Evolutionary conservation across 2,888 invertebrate species (phyloP).

Genomic region (Megalurothrips usitatus): DNA sequence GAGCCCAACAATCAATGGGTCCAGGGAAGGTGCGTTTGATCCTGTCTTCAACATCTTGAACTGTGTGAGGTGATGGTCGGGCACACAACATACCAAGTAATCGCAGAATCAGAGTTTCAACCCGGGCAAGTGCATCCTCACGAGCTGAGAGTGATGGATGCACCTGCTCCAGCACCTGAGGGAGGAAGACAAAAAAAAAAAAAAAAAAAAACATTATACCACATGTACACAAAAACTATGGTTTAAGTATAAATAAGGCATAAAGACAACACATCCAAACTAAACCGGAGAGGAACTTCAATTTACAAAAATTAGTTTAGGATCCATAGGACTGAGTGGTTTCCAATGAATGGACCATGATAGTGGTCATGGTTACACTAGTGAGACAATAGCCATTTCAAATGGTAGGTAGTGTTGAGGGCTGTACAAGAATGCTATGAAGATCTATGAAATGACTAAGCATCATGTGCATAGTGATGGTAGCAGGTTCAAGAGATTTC

Average conservation of each 20-base stretch:
- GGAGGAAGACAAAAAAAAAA: conserved; percentile 35
- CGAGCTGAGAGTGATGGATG: conserved; percentile 81
- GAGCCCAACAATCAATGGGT: conserved; percentile 90
- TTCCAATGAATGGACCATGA: too few species aligned
- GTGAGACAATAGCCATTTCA: too few species aligned
- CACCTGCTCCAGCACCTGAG: conserved; percentile 82
- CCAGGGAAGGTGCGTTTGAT: conserved; percentile 91
- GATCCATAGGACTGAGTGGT: neutral
- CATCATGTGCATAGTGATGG: too few species aligned
- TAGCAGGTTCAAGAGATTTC: too few species aligned
- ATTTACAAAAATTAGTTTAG: too few species aligned
- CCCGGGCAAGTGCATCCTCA: conserved; percentile 86
- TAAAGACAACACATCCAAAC: too few species aligned
- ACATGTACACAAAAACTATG: conserved; percentile 26
- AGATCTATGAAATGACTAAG: too few species aligned
- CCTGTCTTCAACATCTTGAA: conserved; percentile 88
- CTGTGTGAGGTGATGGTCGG: conserved; percentile 70
- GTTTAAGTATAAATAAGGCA: neutral
- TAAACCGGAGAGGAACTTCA: neutral
- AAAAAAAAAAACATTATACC: conserved; percentile 31
- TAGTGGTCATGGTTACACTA: too few species aligned
- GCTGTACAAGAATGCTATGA: too few species aligned
- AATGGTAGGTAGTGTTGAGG: too few species aligned
- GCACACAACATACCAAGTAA: conserved; percentile 84
- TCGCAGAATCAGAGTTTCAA: conserved; percentile 84